Conservation (phyloP, 2,113 vertebrate genomes). For the Uropsilus gracilis region DNA sequence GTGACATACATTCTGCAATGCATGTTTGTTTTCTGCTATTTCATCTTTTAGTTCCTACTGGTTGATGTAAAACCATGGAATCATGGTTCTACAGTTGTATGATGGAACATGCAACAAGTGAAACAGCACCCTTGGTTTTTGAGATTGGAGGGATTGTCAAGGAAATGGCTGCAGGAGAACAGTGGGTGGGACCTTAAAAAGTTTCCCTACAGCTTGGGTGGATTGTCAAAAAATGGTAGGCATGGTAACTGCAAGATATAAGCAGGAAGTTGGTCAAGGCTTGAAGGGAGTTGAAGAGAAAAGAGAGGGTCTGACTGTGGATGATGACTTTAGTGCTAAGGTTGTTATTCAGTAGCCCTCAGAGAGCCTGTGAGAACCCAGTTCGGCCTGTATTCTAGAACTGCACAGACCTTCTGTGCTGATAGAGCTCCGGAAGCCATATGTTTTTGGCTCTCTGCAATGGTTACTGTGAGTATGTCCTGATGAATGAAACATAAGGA, state of each 20-base stretch:
- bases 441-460: slow-evolving; percentile 4
- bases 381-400: neutral
- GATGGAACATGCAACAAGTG: neutral
- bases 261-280: neutral
- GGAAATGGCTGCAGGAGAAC: neutral
- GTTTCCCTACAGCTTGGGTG: neutral
- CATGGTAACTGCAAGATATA: neutral
- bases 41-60: neutral
- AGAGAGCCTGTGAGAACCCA: neutral
- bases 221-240: neutral
- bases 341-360: neutral
- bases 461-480: neutral
- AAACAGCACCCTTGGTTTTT: neutral
- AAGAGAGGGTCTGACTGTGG: neutral
- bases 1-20: neutral
- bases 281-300: neutral
- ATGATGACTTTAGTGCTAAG: neutral
- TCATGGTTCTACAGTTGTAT: neutral
- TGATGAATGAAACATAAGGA: slow-evolving; percentile 63
- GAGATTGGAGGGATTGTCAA: slow-evolving; percentile 4
- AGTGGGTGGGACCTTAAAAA: neutral
- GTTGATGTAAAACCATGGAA: neutral
- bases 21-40: neutral
- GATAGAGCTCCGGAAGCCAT: neutral
- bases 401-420: neutral